phyloP scores from a whole-genome alignment of 2,888 invertebrate species.

The Allacma fusca region DNA sequence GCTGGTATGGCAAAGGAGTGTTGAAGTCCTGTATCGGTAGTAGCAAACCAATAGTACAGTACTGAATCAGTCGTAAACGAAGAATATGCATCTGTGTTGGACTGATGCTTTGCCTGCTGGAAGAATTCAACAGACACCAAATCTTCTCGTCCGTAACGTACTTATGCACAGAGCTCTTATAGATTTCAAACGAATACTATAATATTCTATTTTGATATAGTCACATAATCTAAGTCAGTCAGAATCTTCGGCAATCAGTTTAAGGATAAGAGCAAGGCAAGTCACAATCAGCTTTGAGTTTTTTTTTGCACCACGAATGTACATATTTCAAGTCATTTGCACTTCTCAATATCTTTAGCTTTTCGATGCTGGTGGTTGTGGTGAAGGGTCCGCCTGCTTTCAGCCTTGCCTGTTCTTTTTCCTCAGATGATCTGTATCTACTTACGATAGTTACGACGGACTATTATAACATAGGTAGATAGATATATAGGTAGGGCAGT shows the following conservation, averaged over 20 bases:
- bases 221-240: no score
- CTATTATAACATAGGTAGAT: no score
- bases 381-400: neutral
- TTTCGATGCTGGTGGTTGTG: slow-evolving; percentile 17
- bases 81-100: neutral
- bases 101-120: neutral
- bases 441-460: no score
- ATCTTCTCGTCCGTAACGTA: neutral
- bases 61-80: neutral
- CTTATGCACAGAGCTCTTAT: neutral
- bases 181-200: no score
- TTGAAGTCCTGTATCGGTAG: neutral
- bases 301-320: neutral
- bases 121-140: neutral
- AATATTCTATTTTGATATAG: no score
- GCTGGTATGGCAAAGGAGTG: neutral
- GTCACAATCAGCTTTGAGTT: neutral
- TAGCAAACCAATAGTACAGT: neutral
- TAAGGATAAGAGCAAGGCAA: neutral
- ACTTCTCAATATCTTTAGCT: neutral
- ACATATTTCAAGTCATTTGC: slow-evolving; percentile 19
- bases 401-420: neutral
- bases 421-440: neutral
- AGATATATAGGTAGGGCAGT: no score
- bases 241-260: slow-evolving; percentile 9